Percentiles rank a stretch among this genome's conserved stretches.
Evolutionary conservation across 2,797 vertebrate genomes (phyloP).

Genomic region (Echiichthys vipera): DNA sequence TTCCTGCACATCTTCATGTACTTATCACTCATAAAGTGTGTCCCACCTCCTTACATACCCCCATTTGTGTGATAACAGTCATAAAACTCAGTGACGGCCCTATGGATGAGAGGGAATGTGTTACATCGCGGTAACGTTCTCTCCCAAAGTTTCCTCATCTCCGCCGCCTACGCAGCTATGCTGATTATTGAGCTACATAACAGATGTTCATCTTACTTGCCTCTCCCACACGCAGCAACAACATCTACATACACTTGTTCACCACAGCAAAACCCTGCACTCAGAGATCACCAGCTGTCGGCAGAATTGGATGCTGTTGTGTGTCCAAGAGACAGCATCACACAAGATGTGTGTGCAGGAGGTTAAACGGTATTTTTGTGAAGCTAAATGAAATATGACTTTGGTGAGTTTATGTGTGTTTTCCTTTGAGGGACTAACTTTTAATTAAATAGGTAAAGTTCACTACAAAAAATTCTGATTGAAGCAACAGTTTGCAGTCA

Average conservation of each 20-base stretch:
- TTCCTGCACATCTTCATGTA: slow-evolving; percentile 16
- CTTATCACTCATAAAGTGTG: slow-evolving; percentile 57
- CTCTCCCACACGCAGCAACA: slow-evolving; percentile 68
- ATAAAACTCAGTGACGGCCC: slow-evolving; percentile 41
- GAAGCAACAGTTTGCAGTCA: slow-evolving; percentile 14
- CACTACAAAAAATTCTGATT: neutral
- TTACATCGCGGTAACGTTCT: slow-evolving; percentile 32
- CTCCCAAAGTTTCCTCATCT: slow-evolving; percentile 57
- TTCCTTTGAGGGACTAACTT: slow-evolving; percentile 3
- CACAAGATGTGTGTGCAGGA: slow-evolving; percentile 20
- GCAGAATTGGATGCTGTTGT: slow-evolving; percentile 5
- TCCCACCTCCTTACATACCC: slow-evolving; percentile 39
- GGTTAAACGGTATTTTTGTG: slow-evolving; percentile 21
- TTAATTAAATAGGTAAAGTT: slow-evolving; percentile 20
- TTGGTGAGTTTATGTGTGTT: neutral
- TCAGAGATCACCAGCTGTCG: slow-evolving; percentile 27
- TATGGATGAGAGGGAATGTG: slow-evolving; percentile 45
- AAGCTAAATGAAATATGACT: slow-evolving; percentile 12
- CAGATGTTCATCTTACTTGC: slow-evolving; percentile 72
- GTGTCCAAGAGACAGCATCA: slow-evolving; percentile 13
- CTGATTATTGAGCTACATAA: slow-evolving; percentile 72
- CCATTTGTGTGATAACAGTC: slow-evolving; percentile 55
- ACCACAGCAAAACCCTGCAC: slow-evolving; percentile 40
- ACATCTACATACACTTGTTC: slow-evolving; percentile 57
- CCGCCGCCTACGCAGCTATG: slow-evolving; percentile 58